Conservation (phyloP, 1,140 invertebrate species). For the Diorhabda carinulata region DNA sequence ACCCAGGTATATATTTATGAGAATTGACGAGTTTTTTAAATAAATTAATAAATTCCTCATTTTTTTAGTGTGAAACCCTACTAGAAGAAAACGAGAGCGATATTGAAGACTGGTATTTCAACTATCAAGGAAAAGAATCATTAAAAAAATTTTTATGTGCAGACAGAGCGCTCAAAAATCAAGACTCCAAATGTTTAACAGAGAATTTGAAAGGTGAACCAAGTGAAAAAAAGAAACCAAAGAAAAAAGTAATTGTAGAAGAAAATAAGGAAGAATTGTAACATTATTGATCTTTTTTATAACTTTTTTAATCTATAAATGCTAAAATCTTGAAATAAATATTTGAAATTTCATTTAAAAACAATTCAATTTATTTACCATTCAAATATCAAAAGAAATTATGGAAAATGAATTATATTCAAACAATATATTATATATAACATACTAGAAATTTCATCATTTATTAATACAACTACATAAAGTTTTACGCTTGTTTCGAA, state of each 20-base stretch:
- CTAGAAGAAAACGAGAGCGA: slow-evolving; percentile 71
- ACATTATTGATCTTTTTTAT: neutral
- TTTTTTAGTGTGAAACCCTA: slow-evolving; percentile 63
- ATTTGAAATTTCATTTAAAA: neutral
- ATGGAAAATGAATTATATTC: too few species aligned
- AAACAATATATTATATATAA: neutral
- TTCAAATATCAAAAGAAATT: neutral
- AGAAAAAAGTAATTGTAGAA: slow-evolving; percentile 2
- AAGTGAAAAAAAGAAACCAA: slow-evolving; percentile 29
- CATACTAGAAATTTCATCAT: slow-evolving; percentile 7
- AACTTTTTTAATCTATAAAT: neutral
- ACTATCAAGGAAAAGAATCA: slow-evolving; percentile 61
- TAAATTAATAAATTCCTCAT: slow-evolving; percentile 5
- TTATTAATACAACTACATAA: slow-evolving; percentile 14
- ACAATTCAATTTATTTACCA: neutral
- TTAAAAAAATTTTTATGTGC: slow-evolving; percentile 67
- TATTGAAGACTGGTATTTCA: slow-evolving; percentile 78
- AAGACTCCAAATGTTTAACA: slow-evolving; percentile 66
- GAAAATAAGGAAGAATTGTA: slow-evolving; percentile 20
- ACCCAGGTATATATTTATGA: slow-evolving; percentile 58
- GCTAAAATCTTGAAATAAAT: neutral
- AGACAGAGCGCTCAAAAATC: slow-evolving; percentile 59
- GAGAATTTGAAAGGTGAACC: slow-evolving; percentile 54
- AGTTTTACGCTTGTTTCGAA: slow-evolving; percentile 12
- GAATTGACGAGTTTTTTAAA: neutral